Conservation (phyloP, 1,140 invertebrate genomes). For the Drosophila melanogaster region Release_6_plus_ISO1_MT NT_033779.5:6198001-6198500, state of each 20-base stretch:
- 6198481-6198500: constrained; percentile 36
- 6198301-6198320: constrained; percentile 48
- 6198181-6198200: constrained; percentile 71
- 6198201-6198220: constrained; percentile 14
- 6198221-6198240: constrained; percentile 48
- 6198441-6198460: constrained; percentile 48
- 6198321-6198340: constrained; percentile 76
- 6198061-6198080: constrained; percentile 28
- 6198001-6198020: no score
- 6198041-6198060: constrained; percentile 2
- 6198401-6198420: no score
- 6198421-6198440: constrained; percentile 38
- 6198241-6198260: constrained; percentile 60
- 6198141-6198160: constrained; percentile 61
- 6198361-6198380: not conserved
- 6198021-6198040: no score
- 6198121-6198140: constrained; percentile 78
- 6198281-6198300: not conserved
- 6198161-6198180: constrained; percentile 79
- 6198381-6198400: no score
- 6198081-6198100: constrained; percentile 16
- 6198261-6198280: constrained; percentile 67
- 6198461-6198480: constrained; percentile 20
- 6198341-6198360: constrained; percentile 61
- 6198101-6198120: constrained; percentile 29